Conservation (phyloP, 2,797 vertebrate species). For the Coccyzus lansbergi region DNA sequence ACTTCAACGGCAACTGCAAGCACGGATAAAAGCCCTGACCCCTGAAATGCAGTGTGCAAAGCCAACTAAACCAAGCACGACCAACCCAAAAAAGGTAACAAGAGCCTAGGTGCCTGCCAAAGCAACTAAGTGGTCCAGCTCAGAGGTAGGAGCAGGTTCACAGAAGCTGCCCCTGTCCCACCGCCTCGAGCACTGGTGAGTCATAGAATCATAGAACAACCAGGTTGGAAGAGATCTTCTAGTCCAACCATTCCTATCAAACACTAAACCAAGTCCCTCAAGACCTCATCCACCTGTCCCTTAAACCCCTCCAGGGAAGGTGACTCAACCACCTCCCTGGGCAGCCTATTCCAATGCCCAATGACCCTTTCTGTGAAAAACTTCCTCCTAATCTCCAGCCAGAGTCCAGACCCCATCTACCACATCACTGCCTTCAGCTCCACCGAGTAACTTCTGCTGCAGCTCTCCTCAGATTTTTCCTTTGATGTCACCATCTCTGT, state of each 20-base stretch:
- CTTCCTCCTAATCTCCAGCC: too few relatives aligned
- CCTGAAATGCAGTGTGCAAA: neutral
- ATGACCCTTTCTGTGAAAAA: too few relatives aligned
- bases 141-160: neutral
- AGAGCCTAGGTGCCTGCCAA: neutral
- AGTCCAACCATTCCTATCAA: too few relatives aligned
- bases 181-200: neutral
- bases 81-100: neutral
- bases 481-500: neutral
- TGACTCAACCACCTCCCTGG: too few relatives aligned
- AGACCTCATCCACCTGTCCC: too few relatives aligned
- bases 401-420: neutral
- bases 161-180: neutral
- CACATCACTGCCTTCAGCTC: neutral
- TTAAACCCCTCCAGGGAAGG: too few relatives aligned
- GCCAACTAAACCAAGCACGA: neutral
- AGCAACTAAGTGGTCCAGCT: neutral
- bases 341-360: too few relatives aligned
- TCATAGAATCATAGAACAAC: too few relatives aligned
- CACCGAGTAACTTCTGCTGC: neutral
- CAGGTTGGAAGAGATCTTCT: too few relatives aligned
- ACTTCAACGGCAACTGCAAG: neutral
- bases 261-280: too few relatives aligned
- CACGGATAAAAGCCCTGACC: neutral
- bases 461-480: neutral